Evolutionary conservation across 1,140 invertebrate genomes (phyloP).

Genomic region (Argopecten irradians): DNA sequence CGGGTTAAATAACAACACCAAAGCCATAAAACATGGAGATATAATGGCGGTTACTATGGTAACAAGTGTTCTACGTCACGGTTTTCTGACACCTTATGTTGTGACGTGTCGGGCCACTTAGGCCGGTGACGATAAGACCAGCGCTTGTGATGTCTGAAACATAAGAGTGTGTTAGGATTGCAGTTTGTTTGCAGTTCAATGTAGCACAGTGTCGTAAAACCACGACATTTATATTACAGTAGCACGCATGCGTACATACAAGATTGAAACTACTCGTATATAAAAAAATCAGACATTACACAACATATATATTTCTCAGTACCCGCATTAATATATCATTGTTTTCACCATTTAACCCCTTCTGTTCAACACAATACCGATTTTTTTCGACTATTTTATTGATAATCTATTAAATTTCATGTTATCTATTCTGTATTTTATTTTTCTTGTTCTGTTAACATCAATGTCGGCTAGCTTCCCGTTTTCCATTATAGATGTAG

Average conservation of each 20-base stretch:
- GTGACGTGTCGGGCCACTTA: background rate
- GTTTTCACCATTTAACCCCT: too few species aligned
- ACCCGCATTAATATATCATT: too few species aligned
- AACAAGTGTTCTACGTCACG: conserved; percentile 5
- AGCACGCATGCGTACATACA: background rate
- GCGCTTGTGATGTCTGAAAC: background rate
- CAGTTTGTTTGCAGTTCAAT: background rate
- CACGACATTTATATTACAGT: background rate
- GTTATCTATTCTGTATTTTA: too few species aligned
- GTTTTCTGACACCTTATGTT: background rate
- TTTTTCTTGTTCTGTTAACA: too few species aligned
- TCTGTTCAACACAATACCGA: too few species aligned
- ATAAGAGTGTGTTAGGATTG: background rate
- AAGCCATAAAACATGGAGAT: background rate
- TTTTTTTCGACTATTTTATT: too few species aligned
- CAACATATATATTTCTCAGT: too few species aligned
- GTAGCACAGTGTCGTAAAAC: background rate
- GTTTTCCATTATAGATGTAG: too few species aligned
- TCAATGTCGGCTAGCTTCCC: too few species aligned
- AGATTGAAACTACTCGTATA: too few species aligned
- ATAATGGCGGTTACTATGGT: background rate
- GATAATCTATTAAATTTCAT: too few species aligned
- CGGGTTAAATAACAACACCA: background rate
- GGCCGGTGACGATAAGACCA: background rate
- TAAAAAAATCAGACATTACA: too few species aligned